These are phyloP conservation scores for Cephus sareptanus DNA, from an alignment of 2,888 invertebrate species.

Conservation along the genomic window DNA sequence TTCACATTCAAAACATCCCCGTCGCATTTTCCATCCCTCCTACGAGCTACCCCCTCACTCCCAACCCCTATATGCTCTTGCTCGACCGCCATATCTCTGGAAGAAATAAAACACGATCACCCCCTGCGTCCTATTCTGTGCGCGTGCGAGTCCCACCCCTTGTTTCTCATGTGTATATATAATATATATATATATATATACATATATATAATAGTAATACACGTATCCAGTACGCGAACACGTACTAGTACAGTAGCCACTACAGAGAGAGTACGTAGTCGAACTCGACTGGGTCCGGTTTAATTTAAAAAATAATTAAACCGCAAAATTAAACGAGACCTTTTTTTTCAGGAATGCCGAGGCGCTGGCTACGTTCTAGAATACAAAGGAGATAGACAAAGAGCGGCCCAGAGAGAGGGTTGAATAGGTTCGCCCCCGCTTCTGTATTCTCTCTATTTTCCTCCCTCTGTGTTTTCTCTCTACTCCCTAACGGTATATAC, in stretches of 20 bases:
- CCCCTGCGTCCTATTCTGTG: slow-evolving; percentile 8
- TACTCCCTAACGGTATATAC: slow-evolving; percentile 12
- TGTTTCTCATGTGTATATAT: neutral
- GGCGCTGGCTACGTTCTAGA: slow-evolving; percentile 11
- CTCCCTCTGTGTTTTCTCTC: slow-evolving; percentile 18
- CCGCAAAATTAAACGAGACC: slow-evolving; percentile 56
- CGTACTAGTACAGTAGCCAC: neutral
- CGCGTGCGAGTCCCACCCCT: slow-evolving; percentile 19
- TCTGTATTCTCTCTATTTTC: slow-evolving; percentile 19
- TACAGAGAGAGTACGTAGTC: neutral
- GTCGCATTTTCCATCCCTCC: slow-evolving; percentile 31
- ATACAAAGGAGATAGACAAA: slow-evolving; percentile 5
- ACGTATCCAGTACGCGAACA: neutral
- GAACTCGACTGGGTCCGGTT: slow-evolving; percentile 32
- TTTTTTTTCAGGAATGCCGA: slow-evolving; percentile 19
- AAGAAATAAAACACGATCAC: slow-evolving; percentile 53
- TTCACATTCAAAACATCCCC: slow-evolving; percentile 53
- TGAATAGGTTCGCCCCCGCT: neutral
- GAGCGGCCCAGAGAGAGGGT: neutral
- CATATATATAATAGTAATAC: neutral
- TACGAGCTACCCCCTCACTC: slow-evolving; percentile 24
- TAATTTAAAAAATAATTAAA: slow-evolving; percentile 64
- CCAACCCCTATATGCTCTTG: slow-evolving; percentile 16
- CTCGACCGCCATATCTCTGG: slow-evolving; percentile 44
- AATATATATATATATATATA: neutral